Evolutionary conservation across 2,113 vertebrate genomes (phyloP).

Genomic region (Phalacrocorax aristotelis): DNA sequence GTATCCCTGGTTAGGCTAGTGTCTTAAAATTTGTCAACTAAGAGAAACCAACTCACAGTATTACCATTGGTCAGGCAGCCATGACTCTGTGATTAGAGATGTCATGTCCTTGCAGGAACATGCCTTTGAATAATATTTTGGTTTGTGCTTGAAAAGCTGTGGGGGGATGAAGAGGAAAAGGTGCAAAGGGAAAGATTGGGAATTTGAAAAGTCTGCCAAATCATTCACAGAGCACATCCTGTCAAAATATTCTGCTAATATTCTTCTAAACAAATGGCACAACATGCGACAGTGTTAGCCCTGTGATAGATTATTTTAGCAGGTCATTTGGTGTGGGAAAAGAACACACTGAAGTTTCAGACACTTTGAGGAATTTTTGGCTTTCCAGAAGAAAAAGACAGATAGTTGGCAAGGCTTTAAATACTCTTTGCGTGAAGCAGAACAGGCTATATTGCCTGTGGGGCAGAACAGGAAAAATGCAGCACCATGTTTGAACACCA

Average conservation of each 20-base stretch:
- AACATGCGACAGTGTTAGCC: background rate
- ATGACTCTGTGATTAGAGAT: background rate
- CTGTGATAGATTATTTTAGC: slow-evolving; percentile 43
- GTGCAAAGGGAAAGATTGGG: background rate
- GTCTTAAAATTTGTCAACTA: background rate
- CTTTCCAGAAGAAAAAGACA: background rate
- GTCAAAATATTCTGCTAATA: slow-evolving; percentile 4
- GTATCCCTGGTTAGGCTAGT: background rate
- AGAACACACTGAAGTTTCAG: background rate
- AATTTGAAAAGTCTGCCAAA: background rate
- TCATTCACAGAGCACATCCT: background rate
- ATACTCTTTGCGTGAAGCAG: background rate
- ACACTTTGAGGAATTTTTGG: background rate
- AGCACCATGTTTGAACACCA: background rate
- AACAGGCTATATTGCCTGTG: background rate
- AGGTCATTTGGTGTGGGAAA: background rate
- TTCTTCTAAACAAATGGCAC: background rate
- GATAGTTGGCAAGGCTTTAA: slow-evolving; percentile 22
- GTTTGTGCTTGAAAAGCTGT: background rate
- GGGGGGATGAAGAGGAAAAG: background rate
- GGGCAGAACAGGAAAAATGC: background rate
- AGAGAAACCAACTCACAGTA: background rate
- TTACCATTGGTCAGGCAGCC: background rate
- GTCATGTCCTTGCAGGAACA: background rate
- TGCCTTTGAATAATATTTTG: background rate